A percentile compares a stretch with the other conserved stretches of the same genome.
Evolutionary conservation across 1,140 invertebrate species (phyloP).

Genomic region (Psilanteris sp.): DNA sequence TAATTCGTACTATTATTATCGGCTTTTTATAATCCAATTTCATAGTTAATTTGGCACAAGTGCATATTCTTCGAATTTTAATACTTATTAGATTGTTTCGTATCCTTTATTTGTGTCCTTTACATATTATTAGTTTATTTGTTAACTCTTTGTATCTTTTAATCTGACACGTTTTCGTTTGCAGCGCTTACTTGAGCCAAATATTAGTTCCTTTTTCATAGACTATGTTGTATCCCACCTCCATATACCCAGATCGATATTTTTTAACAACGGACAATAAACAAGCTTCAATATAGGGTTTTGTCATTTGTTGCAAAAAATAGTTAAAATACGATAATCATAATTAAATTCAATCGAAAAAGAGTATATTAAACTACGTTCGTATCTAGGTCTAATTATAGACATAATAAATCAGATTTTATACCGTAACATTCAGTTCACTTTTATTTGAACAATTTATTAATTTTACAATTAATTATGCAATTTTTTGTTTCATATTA

Average conservation of each 20-base stretch:
- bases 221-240: slow-evolving; percentile 58
- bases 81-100: slow-evolving; percentile 51
- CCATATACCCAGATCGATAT: slow-evolving; percentile 46
- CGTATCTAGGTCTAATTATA: no score
- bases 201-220: slow-evolving; percentile 34
- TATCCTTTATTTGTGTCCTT: slow-evolving; percentile 6
- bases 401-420: no score
- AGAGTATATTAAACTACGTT: no score
- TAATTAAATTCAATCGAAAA: no score
- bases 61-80: slow-evolving; percentile 54
- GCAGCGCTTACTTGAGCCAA: slow-evolving; percentile 48
- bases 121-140: not conserved
- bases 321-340: no score
- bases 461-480: no score
- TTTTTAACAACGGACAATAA: slow-evolving; percentile 17
- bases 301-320: slow-evolving; percentile 7
- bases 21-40: slow-evolving; percentile 42
- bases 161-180: slow-evolving; percentile 16
- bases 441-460: no score
- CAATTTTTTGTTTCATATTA: no score
- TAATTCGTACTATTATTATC: slow-evolving; percentile 26
- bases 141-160: slow-evolving; percentile 17
- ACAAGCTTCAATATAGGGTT: slow-evolving; percentile 1
- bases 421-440: no score
- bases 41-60: slow-evolving; percentile 62